These are phyloP conservation scores for Euplexia lucipara DNA, from an alignment of 2,888 invertebrate species.

Conservation along the genomic window DNA sequence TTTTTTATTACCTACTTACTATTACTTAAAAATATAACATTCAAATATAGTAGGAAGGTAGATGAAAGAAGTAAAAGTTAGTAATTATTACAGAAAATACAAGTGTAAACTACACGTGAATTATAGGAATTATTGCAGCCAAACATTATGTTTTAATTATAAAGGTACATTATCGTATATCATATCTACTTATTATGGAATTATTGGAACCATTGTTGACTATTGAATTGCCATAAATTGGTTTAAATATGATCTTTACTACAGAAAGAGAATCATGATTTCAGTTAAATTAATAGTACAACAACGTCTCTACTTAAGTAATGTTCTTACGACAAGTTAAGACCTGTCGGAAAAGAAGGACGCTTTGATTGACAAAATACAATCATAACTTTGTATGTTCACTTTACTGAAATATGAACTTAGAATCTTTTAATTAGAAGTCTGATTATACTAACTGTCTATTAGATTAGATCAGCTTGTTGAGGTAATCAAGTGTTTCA, in stretches of 20 bases:
- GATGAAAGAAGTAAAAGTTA: too few relatives aligned
- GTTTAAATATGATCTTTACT: too few relatives aligned
- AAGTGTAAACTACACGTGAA: too few relatives aligned
- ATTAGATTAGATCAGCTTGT: background rate
- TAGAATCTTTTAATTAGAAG: background rate
- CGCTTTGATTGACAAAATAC: background rate
- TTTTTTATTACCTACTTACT: too few relatives aligned
- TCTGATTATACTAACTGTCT: background rate
- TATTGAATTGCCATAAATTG: background rate
- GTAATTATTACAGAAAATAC: too few relatives aligned
- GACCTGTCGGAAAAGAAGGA: constrained; percentile 14
- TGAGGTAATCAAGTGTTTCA: background rate
- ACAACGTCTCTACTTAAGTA: background rate
- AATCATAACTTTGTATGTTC: background rate
- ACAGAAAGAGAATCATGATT: background rate
- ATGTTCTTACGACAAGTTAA: constrained; percentile 40
- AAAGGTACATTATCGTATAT: too few relatives aligned
- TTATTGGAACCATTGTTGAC: background rate
- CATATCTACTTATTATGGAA: too few relatives aligned
- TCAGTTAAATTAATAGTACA: too few relatives aligned
- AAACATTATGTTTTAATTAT: too few relatives aligned
- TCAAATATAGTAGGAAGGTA: too few relatives aligned
- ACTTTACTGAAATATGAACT: background rate
- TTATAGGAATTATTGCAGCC: too few relatives aligned
- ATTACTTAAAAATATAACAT: too few relatives aligned